These are phyloP conservation scores for Lycopodina hypogea DNA, from an alignment of 37 sponge, comb jelly and placozoan genomes.

Conservation along the genomic window DNA sequence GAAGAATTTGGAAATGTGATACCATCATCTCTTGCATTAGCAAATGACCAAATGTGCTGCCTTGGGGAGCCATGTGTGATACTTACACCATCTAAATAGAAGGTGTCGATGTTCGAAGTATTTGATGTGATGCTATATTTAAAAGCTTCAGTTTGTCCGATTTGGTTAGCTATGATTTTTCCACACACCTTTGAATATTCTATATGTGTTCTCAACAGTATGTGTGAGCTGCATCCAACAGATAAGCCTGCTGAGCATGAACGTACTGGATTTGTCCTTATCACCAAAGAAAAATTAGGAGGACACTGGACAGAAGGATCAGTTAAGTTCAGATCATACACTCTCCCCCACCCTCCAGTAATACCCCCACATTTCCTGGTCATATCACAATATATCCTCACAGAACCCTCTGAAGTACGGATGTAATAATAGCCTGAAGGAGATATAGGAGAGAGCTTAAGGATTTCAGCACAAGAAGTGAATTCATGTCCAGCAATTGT, in stretches of 20 bases:
- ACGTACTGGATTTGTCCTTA: neutral
- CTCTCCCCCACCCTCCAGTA: slow-evolving; percentile 17
- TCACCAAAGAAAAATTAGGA: neutral
- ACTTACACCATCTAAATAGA: slow-evolving; percentile 29
- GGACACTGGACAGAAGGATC: neutral
- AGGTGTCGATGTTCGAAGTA: neutral
- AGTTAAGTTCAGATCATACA: slow-evolving; percentile 1
- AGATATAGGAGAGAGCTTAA: neutral
- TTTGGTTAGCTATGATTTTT: slow-evolving; percentile 44
- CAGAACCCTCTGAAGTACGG: neutral
- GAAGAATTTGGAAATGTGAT: neutral
- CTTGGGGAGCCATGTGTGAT: slow-evolving; percentile 24
- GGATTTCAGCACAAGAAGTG: neutral
- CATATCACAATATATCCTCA: slow-evolving; percentile 9
- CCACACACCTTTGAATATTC: slow-evolving; percentile 57
- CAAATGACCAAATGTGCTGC: slow-evolving; percentile 35
- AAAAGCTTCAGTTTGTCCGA: slow-evolving; percentile 22
- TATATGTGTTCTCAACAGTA: no score
- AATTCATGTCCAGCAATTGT: neutral
- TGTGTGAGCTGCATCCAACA: no score
- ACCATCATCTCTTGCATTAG: neutral
- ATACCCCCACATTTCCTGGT: neutral
- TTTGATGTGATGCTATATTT: no score
- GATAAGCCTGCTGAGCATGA: slow-evolving; percentile 11
- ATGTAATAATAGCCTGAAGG: slow-evolving; percentile 3